Evolutionary conservation across 2,888 invertebrate species (phyloP).

Genomic region (Tenthredo livida): DNA sequence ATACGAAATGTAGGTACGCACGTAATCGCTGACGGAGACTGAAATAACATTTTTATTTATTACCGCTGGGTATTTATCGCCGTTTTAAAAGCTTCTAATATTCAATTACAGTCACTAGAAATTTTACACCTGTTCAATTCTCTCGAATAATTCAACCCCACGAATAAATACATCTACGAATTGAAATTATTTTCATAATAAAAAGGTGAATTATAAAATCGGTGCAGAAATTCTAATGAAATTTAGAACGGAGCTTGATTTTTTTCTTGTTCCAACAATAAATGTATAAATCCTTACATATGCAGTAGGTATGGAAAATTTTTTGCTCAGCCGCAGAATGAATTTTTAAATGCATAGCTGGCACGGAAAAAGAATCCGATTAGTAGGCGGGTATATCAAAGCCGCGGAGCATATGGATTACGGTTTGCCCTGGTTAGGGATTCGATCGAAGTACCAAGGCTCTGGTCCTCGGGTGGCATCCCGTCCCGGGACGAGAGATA

Average conservation of each 20-base stretch:
- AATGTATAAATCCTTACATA: neutral
- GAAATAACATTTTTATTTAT: neutral
- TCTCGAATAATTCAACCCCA: neutral
- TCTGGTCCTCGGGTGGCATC: conserved; percentile 9
- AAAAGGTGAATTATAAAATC: too few species aligned
- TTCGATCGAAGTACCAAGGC: conserved; percentile 22
- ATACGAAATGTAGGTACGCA: neutral
- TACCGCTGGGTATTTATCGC: neutral
- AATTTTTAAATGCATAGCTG: neutral
- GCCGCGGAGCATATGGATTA: conserved; percentile 13
- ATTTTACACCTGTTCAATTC: neutral
- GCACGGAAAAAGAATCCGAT: neutral
- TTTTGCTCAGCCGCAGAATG: neutral
- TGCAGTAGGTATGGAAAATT: neutral
- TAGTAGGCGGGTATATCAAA: conserved; percentile 12
- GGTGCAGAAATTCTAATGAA: neutral
- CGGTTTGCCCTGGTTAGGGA: conserved; percentile 12
- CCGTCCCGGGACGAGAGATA: conserved; percentile 14
- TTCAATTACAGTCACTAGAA: neutral
- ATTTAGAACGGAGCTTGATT: neutral
- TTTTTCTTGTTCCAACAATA: neutral
- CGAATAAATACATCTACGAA: neutral
- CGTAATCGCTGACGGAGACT: neutral
- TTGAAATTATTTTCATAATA: neutral
- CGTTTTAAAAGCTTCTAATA: neutral